These are phyloP conservation scores for Drosophila insularis DNA, from an alignment of 1,140 invertebrate species.

Conservation along the genomic window DNA sequence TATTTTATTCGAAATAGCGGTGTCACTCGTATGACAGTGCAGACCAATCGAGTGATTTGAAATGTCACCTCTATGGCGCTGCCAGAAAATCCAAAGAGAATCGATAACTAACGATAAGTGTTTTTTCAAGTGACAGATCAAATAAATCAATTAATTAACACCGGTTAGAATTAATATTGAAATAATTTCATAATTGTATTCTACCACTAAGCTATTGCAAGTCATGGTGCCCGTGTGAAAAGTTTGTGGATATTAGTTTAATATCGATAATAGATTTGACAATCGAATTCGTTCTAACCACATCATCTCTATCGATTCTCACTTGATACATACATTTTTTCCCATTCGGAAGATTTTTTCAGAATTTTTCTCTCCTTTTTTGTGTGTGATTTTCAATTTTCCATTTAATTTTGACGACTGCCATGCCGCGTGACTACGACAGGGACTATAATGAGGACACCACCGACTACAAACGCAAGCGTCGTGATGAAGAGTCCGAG, in stretches of 20 bases:
- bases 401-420: constrained; percentile 7
- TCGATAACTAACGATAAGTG: not conserved
- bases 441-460: constrained; percentile 79
- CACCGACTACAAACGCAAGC: constrained; percentile 76
- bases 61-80: constrained; percentile 3
- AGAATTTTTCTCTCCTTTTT: constrained; percentile 11
- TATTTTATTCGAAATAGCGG: constrained; percentile 44
- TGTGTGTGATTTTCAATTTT: not conserved
- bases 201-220: not conserved
- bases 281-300: too few species aligned
- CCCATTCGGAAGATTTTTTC: constrained; percentile 4
- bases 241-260: too few species aligned
- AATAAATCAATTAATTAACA: too few species aligned
- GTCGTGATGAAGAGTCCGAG: constrained; percentile 70
- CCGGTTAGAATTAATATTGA: too few species aligned
- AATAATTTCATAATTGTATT: too few species aligned
- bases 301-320: not conserved
- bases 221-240: not conserved
- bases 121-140: too few species aligned
- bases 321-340: constrained; percentile 9
- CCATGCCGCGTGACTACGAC: constrained; percentile 78
- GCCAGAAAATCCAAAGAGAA: not conserved
- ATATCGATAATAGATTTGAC: not conserved
- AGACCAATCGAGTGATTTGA: not conserved
- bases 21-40: constrained; percentile 3